Evolutionary conservation across 2,113 vertebrate genomes (phyloP), one percentile per base, ranked within the genome.

Genomic region (Sterna hirundo): DNA sequence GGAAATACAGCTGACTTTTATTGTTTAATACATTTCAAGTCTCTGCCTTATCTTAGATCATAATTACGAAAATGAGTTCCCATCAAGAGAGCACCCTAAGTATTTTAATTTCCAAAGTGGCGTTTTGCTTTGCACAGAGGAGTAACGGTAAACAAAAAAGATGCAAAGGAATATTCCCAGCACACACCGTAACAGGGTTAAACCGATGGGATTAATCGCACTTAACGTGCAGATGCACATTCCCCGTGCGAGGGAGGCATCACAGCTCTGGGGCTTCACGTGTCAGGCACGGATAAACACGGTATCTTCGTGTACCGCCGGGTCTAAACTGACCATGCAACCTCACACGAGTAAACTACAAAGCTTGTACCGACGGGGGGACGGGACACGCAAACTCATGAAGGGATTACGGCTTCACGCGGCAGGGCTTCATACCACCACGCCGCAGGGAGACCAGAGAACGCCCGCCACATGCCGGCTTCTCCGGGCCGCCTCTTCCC

Each of bases 221-320:
- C 7, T 25, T 2, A 19, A 30, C 0, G n/a, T 2, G 29, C 9
- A 7, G 54, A 11, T 0, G 29, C 8, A 4, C 40, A 6, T 1
- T n/a, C 42, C 32, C 5, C 38, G 1, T 0, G 19, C 10, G 2
- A 40, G 23, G 22, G 36, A 74, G 9, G 12, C 46, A 75, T 3
- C 42, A 0, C 46, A 4, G 18, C 75, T 51, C 0, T 1, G 42
- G n/a, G 69, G 23, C 7, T n/a, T 17, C 6, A 10, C 17, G 1
- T 0, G 23, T 2, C 72, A 6, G 13, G 64, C 49, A 42, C 0
- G 49, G 29, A 23, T 38, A 3, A 30, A 26, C 65, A 1, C 47
- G 0, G 4, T 0, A 1, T 1, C 14, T 1, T 3, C 36, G 2
- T 3, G 34, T 3, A 34, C 40, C 5, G 5, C 5, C 29, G 55